Evolutionary conservation across 1,140 invertebrate genomes (phyloP).

Genomic region (Pachypeltis micranthus): DNA sequence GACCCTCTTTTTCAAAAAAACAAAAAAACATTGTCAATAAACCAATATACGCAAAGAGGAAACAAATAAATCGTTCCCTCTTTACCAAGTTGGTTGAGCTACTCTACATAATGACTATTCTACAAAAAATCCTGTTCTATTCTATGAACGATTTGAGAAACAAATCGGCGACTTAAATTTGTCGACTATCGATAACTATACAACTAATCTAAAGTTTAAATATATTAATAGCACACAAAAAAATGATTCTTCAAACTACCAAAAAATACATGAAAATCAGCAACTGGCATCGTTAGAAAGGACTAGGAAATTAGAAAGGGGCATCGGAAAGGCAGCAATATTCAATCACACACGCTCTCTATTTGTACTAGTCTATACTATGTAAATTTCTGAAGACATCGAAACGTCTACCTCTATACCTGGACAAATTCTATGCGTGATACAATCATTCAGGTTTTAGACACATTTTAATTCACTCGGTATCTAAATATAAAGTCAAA

Average conservation of each 20-base stretch:
- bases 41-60: no score
- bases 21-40: no score
- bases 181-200: no score
- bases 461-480: no score
- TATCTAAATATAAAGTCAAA: no score
- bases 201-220: neutral
- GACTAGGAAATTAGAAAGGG: conserved; percentile 1
- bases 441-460: neutral
- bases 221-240: neutral
- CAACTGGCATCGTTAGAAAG: conserved; percentile 5
- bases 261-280: neutral
- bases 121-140: neutral
- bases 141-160: neutral
- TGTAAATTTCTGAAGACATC: neutral
- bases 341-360: conserved; percentile 2
- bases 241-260: conserved; percentile 8
- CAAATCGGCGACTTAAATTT: neutral
- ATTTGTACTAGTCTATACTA: conserved; percentile 1
- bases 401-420: conserved; percentile 5
- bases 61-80: no score
- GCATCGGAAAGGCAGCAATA: conserved; percentile 3
- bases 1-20: no score
- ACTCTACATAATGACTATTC: neutral
- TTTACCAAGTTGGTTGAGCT: no score
- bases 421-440: neutral